A percentile compares a stretch with the other conserved stretches of the same genome.
These are phyloP conservation scores for Dicyrtoma fusca DNA, from an alignment of 2,888 invertebrate genomes.

Conservation along the genomic window DNA sequence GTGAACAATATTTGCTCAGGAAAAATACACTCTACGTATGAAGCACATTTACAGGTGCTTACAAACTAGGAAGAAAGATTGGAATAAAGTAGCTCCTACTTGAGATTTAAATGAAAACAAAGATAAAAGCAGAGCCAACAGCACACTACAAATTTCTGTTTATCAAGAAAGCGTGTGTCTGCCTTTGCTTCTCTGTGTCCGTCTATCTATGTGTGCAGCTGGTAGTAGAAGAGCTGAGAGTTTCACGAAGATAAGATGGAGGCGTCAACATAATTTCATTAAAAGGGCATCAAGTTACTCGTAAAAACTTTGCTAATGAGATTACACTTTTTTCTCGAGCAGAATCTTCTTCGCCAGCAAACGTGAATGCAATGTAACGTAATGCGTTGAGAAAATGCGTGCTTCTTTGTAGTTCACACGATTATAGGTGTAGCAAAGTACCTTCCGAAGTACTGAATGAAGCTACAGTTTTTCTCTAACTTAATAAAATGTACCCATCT, in stretches of 20 bases:
- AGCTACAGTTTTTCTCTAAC: not conserved
- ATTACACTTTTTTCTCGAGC: constrained; percentile 19
- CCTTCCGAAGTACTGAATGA: not conserved
- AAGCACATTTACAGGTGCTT: too few species aligned
- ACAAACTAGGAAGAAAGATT: too few species aligned
- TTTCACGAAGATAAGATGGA: not conserved
- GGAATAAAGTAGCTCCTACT: too few species aligned
- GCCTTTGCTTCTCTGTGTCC: not conserved
- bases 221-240: too few species aligned
- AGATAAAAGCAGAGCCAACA: too few species aligned
- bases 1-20: too few species aligned
- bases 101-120: constrained; percentile 9
- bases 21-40: too few species aligned
- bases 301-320: constrained; percentile 32
- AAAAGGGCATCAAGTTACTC: constrained; percentile 37
- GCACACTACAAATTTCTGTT: too few species aligned
- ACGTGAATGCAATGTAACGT: too few species aligned
- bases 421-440: not conserved
- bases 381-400: not conserved
- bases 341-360: not conserved
- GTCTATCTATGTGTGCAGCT: too few species aligned
- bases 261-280: constrained; percentile 36
- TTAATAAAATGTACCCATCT: constrained; percentile 10
- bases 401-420: not conserved
- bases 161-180: too few species aligned